Base-by-base conservation (phyloP, 2,113 vertebrate genomes). In the Caranx ignobilis region DNA sequence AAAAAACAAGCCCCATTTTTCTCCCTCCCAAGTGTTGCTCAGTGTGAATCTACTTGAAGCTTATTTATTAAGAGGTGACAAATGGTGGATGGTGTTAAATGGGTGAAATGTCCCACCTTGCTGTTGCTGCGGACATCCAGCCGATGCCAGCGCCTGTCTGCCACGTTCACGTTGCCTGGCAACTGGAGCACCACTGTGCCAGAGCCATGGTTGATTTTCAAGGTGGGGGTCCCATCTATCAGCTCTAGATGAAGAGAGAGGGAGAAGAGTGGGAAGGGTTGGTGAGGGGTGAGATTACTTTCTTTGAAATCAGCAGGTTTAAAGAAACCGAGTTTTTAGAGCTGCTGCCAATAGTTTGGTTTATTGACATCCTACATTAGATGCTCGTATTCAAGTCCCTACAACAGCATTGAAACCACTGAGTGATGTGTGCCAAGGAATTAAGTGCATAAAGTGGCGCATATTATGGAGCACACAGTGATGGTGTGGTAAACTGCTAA, bases 121-220 rank as follows among this genome's bases (percentile, higher is more conserved):
- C 95, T 95, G 85, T 91, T 96, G 85, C 94, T 96, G 92, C 95
- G 95, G 88, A 98, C 93, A 84, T 97, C 96, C 47, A 97, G 91
- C 37, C 91, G 94, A 92, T 98, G 96, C 97, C 97, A 97, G 47
- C 94, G 94, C 87, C 95, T 95, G 94, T 97, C 96, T 39, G 96
- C 95, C 67, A 95, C 94, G 5, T 97, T 96, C 84, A 97, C 92
- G 87, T 95, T 94, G 90, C 94, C 91, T 86, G 96, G 96, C 91
- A 97, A 95, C 94, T 95, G 95, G 68, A 97, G 88, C 72, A 94
- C 91, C 92, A 96, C 84, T 48, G 94, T 95, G 82, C 95, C 95
- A 7, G 95, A 94, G 84, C 96, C 96, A 2, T 96, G 95, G 94
- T 96, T 96, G 83, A 97, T 95, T 93, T 96, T 97, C 89, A 97